A percentile compares a stretch with the other conserved stretches of the same genome.
phyloP scores from a whole-genome alignment of 1,140 invertebrate genomes.

The Drosophila tristis region DNA sequence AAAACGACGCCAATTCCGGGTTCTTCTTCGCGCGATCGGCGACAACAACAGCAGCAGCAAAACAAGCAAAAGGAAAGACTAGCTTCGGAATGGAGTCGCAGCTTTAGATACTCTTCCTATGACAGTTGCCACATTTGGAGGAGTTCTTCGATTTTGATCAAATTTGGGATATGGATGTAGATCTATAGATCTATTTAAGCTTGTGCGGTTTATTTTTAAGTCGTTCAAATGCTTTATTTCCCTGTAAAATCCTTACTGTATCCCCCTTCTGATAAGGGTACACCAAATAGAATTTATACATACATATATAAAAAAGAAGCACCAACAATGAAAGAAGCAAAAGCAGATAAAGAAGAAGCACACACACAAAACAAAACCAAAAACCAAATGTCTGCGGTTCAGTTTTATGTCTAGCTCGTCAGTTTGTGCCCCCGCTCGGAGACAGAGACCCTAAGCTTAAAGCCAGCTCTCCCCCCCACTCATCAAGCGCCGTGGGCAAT shows the following conservation, averaged over 20 bases:
- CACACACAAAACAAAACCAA: slow-evolving; percentile 13
- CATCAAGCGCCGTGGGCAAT: slow-evolving; percentile 60
- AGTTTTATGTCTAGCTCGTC: slow-evolving; percentile 80
- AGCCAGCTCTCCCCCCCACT: not conserved
- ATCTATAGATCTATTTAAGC: too few relatives aligned
- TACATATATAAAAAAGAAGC: not conserved
- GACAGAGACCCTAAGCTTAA: slow-evolving; percentile 2
- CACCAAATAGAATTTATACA: slow-evolving; percentile 14
- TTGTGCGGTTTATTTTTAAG: too few relatives aligned
- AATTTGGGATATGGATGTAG: too few relatives aligned
- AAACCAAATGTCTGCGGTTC: slow-evolving; percentile 63
- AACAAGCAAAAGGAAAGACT: slow-evolving; percentile 4
- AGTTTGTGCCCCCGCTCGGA: slow-evolving; percentile 46
- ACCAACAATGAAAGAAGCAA: not conserved
- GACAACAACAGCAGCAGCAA: slow-evolving; percentile 43
- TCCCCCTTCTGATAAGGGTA: too few relatives aligned
- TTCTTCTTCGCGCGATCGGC: slow-evolving; percentile 72
- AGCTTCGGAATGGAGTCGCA: not conserved
- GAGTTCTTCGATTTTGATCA: too few relatives aligned
- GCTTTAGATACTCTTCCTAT: too few relatives aligned
- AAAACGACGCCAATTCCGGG: slow-evolving; percentile 71
- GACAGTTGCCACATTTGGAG: too few relatives aligned
- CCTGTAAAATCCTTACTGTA: too few relatives aligned
- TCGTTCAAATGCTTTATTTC: too few relatives aligned
- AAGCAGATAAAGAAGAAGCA: slow-evolving; percentile 2